phyloP scores from a whole-genome alignment of 1,140 invertebrate genomes.

The Nephotettix cincticeps region DNA sequence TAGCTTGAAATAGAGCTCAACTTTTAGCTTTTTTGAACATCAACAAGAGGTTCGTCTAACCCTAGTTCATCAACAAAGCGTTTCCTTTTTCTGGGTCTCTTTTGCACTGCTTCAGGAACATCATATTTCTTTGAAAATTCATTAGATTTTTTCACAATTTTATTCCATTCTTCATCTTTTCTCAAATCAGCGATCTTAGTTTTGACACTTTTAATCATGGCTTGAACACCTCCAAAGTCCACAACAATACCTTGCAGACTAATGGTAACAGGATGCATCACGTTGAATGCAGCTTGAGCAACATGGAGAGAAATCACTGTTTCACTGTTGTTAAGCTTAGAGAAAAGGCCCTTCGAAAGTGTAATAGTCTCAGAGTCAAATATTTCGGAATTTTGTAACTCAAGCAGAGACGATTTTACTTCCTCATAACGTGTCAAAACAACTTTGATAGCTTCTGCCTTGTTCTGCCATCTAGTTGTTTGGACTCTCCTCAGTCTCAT shows the following conservation, averaged over 20 bases:
- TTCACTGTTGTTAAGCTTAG: neutral
- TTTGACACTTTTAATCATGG: neutral
- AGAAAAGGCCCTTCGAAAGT: neutral
- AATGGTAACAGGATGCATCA: neutral
- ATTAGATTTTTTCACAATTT: too few relatives aligned
- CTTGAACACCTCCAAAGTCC: neutral
- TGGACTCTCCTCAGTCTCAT: neutral
- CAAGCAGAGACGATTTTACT: neutral
- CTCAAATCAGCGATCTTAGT: neutral
- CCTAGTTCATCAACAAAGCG: too few relatives aligned
- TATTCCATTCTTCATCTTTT: neutral
- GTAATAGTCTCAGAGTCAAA: neutral
- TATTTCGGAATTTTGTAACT: neutral
- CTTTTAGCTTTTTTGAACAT: neutral
- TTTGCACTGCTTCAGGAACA: too few relatives aligned
- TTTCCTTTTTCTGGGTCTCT: too few relatives aligned
- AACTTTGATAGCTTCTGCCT: neutral
- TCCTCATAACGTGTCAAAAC: neutral
- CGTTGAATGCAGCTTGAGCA: neutral
- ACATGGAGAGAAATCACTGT: slow-evolving; percentile 1
- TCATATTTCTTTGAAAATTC: too few relatives aligned
- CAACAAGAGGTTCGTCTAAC: too few relatives aligned
- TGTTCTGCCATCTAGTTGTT: slow-evolving; percentile 3
- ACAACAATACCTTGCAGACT: neutral
- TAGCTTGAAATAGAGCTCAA: slow-evolving; percentile 1